Conservation (phyloP, 2,113 vertebrate genomes). For the Thalassoma bifasciatum region DNA sequence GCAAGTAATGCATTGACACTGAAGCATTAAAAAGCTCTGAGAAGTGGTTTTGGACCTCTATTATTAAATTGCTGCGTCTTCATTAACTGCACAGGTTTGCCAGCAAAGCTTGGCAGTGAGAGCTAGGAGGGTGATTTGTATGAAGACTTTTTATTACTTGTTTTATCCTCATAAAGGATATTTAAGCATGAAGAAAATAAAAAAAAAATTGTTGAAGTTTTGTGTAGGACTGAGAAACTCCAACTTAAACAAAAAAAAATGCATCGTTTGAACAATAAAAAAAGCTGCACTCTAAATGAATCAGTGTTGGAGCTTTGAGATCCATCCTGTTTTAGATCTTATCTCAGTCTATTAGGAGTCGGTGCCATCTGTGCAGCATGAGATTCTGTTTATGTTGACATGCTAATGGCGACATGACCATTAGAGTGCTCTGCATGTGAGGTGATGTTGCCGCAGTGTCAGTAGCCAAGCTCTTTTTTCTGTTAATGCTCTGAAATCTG, state of each 20-base stretch:
- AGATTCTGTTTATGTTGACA: constrained; percentile 42
- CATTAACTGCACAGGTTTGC: too few species aligned
- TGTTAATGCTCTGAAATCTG: background rate
- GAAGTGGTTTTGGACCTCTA: too few species aligned
- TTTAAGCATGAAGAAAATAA: too few species aligned
- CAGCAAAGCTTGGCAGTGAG: too few species aligned
- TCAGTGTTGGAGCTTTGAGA: background rate
- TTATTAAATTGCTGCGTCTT: too few species aligned
- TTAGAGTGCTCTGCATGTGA: background rate
- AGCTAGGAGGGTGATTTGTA: too few species aligned
- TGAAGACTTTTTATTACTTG: too few species aligned
- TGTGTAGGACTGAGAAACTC: too few species aligned
- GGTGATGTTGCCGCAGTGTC: constrained; percentile 10
- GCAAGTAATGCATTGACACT: too few species aligned
- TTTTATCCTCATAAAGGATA: too few species aligned
- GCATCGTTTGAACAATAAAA: background rate
- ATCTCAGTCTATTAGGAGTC: constrained; percentile 10
- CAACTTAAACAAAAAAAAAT: background rate
- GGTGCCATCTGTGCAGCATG: constrained; percentile 2
- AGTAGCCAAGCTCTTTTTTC: constrained; percentile 23
- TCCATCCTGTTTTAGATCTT: constrained; percentile 11
- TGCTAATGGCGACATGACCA: constrained; percentile 3
- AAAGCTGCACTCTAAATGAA: background rate
- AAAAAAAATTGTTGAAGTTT: too few species aligned
- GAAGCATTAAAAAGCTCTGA: too few species aligned